Percentiles rank a stretch among this genome's conserved stretches.
These are phyloP conservation scores for Drosophila subpulchrella DNA, from an alignment of 1,140 invertebrate species.

Conservation along the genomic window DNA sequence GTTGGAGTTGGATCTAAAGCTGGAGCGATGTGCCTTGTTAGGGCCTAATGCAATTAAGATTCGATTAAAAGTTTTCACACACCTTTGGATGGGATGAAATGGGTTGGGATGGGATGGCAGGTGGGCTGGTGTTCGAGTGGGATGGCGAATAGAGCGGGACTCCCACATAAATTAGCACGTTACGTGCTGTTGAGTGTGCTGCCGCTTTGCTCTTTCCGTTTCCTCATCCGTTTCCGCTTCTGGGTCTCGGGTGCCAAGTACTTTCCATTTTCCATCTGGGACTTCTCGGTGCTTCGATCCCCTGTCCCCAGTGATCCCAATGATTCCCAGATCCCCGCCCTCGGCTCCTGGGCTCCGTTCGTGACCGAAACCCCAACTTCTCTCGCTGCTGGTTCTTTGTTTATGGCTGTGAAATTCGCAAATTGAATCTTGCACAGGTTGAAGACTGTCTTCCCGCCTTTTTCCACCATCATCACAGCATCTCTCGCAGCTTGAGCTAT, in stretches of 20 bases:
- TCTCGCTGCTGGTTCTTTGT: slow-evolving; percentile 46
- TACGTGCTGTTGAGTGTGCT: slow-evolving; percentile 28
- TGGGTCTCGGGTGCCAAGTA: slow-evolving; percentile 10
- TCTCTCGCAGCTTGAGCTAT: slow-evolving; percentile 37
- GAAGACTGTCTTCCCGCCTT: slow-evolving; percentile 11
- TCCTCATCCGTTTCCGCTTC: slow-evolving; percentile 51
- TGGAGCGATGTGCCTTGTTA: slow-evolving; percentile 61
- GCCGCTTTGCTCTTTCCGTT: slow-evolving; percentile 42
- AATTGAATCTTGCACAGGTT: slow-evolving; percentile 56
- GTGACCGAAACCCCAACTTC: slow-evolving; percentile 34
- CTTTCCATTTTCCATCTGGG: slow-evolving; percentile 51
- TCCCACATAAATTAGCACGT: slow-evolving; percentile 77
- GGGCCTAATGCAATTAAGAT: slow-evolving; percentile 69
- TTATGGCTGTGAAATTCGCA: slow-evolving; percentile 61
- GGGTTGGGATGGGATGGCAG: background rate
- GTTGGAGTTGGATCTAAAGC: slow-evolving; percentile 24
- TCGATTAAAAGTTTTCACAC: slow-evolving; percentile 78
- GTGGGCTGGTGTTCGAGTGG: slow-evolving; percentile 2
- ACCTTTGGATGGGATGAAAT: slow-evolving; percentile 12
- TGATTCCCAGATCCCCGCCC: background rate
- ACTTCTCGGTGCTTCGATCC: background rate
- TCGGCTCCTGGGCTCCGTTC: slow-evolving; percentile 18
- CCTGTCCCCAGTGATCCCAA: background rate
- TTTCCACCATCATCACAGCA: slow-evolving; percentile 3
- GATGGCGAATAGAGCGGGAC: slow-evolving; percentile 16